phyloP scores from a whole-genome alignment of 2,797 vertebrate species.

The Schizothorax lantsangensis region DNA sequence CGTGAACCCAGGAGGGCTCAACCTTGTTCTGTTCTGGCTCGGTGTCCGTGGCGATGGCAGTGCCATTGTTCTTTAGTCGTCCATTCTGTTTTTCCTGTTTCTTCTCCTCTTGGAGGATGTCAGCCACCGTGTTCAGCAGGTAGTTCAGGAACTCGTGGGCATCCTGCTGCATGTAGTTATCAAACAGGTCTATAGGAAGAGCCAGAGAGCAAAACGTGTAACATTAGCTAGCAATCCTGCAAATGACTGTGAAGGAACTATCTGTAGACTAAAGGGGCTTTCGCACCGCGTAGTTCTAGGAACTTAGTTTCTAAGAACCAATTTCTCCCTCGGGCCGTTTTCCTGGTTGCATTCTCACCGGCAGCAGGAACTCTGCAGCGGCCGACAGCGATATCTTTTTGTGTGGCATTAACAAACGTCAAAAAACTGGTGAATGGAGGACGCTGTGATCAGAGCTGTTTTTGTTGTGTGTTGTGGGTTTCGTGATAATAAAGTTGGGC shows the following conservation, averaged over 20 bases:
- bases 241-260: not conserved
- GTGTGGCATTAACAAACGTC: too few species aligned
- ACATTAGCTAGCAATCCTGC: not conserved
- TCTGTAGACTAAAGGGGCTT: too few species aligned
- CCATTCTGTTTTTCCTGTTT: slow-evolving; percentile 97
- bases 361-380: too few species aligned
- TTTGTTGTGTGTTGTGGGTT: too few species aligned
- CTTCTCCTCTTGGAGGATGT: slow-evolving; percentile 98
- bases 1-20: slow-evolving; percentile 96
- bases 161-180: slow-evolving; percentile 99
- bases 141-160: slow-evolving; percentile 99
- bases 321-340: too few species aligned
- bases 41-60: slow-evolving; percentile 76
- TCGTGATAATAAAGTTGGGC: too few species aligned
- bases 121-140: slow-evolving; percentile 96
- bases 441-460: too few species aligned
- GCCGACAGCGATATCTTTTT: too few species aligned
- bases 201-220: slow-evolving; percentile 17
- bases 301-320: too few species aligned
- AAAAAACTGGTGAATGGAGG: too few species aligned
- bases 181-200: slow-evolving; percentile 88
- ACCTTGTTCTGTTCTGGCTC: slow-evolving; percentile 82
- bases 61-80: slow-evolving; percentile 92
- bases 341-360: too few species aligned
- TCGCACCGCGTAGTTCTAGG: too few species aligned